These are phyloP conservation scores for Ispidina lecontei DNA, from an alignment of 2,797 vertebrate species.

Conservation along the genomic window DNA sequence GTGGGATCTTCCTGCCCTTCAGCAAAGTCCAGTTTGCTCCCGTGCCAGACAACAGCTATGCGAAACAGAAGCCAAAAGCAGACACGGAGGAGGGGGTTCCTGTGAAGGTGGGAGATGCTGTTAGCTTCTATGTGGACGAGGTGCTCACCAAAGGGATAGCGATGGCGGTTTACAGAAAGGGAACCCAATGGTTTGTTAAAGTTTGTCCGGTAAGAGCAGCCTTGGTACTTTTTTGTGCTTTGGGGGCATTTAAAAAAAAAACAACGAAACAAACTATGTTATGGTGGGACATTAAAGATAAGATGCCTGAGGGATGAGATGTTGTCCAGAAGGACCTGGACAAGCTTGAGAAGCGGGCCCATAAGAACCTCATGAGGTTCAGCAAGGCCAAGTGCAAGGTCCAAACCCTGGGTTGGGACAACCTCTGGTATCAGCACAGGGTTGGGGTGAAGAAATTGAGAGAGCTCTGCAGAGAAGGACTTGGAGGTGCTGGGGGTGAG, in stretches of 20 bases:
- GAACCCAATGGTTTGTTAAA: constrained; percentile 40
- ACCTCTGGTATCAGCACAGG: background rate
- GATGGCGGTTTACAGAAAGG: constrained; percentile 56
- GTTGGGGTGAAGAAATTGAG: background rate
- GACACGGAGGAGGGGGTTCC: background rate
- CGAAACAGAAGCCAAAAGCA: background rate
- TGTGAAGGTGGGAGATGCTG: constrained; percentile 78
- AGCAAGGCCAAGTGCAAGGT: too few species aligned
- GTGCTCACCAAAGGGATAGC: constrained; percentile 78
- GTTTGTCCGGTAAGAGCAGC: constrained; percentile 65
- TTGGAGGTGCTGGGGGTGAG: too few species aligned
- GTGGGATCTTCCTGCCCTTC: constrained; percentile 81
- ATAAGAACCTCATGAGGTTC: background rate
- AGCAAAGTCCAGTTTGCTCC: constrained; percentile 66
- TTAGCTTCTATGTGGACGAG: constrained; percentile 74
- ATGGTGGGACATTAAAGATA: accelerated
- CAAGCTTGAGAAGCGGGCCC: background rate
- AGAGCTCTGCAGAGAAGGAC: too few species aligned
- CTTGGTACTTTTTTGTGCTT: background rate
- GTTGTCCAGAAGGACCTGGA: background rate
- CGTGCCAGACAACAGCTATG: accelerated
- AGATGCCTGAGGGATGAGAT: background rate
- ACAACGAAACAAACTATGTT: accelerated
- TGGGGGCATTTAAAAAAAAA: background rate
- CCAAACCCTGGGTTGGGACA: background rate